Percentiles rank a stretch among this genome's conserved stretches.
These are phyloP conservation scores for Parasteatoda lunata DNA, from an alignment of 2,888 invertebrate genomes.

Conservation along the genomic window DNA sequence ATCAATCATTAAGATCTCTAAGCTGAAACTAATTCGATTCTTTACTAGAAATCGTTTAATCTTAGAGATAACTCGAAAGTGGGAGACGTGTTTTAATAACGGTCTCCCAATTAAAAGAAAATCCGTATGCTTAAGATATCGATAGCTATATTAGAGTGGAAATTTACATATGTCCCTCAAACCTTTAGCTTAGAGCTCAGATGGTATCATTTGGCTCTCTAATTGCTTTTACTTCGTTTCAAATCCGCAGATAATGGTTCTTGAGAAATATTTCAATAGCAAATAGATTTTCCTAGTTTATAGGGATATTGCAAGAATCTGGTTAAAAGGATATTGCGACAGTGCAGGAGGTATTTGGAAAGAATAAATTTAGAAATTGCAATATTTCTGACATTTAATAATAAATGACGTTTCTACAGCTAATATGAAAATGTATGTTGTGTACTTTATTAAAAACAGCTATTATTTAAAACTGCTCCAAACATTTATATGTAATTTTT, in stretches of 20 bases:
- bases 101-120: conserved; percentile 41
- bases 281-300: not conserved
- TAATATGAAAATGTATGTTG: too few relatives aligned
- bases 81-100: conserved; percentile 42
- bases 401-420: too few relatives aligned
- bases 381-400: too few relatives aligned
- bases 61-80: conserved; percentile 33
- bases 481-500: too few relatives aligned
- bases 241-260: conserved; percentile 29
- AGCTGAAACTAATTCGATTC: not conserved
- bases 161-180: conserved; percentile 31
- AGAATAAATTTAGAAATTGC: too few relatives aligned
- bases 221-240: conserved; percentile 8
- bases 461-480: too few relatives aligned
- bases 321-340: not conserved
- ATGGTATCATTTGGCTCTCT: conserved; percentile 23
- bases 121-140: not conserved
- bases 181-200: not conserved
- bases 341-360: not conserved
- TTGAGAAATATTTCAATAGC: not conserved
- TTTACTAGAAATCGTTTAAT: conserved; percentile 18
- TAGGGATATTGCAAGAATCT: not conserved
- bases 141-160: conserved; percentile 21
- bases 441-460: too few relatives aligned
- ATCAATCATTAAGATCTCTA: not conserved